A percentile compares a stretch with the other conserved stretches of the same genome.
Conservation (phyloP, 2,113 vertebrate genomes). For the zebrafish (Danio rerio) region DNA sequence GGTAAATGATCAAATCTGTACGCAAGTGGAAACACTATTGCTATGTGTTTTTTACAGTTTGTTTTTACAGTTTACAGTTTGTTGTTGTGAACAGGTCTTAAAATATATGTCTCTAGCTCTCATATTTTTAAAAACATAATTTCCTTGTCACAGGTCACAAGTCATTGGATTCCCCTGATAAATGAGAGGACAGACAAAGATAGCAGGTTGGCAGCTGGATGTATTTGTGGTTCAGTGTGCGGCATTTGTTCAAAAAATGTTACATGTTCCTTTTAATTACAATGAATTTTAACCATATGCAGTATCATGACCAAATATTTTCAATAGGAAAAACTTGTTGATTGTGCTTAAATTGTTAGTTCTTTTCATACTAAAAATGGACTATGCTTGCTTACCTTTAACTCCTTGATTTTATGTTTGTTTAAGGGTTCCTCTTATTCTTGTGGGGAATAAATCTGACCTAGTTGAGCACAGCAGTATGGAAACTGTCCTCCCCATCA, state of each 20-base stretch:
- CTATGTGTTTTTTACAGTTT: too few relatives aligned
- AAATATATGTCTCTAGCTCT: background rate
- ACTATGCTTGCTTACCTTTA: too few relatives aligned
- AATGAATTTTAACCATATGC: too few relatives aligned
- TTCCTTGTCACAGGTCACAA: slow-evolving; percentile 83
- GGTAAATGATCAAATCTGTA: too few relatives aligned
- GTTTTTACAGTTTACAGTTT: too few relatives aligned
- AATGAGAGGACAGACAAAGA: slow-evolving; percentile 97
- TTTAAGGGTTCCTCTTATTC: slow-evolving; percentile 90
- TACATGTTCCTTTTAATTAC: background rate
- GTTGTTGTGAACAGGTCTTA: background rate
- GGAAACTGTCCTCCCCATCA: slow-evolving; percentile 97
- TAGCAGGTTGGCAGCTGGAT: slow-evolving; percentile 82
- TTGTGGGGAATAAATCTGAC: slow-evolving; percentile 98
- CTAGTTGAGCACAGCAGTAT: slow-evolving; percentile 97
- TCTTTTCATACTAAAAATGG: background rate
- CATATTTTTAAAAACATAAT: background rate
- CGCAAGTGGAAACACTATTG: too few relatives aligned
- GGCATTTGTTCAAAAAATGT: background rate
- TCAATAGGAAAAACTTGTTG: too few relatives aligned
- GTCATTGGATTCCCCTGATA: slow-evolving; percentile 97
- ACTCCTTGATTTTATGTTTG: background rate
- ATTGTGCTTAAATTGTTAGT: background rate
- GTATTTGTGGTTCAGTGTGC: slow-evolving; percentile 16
- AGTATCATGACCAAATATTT: too few relatives aligned